Conservation (phyloP, 1,140 invertebrate species). For the Eupristina koningsbergeri region DNA sequence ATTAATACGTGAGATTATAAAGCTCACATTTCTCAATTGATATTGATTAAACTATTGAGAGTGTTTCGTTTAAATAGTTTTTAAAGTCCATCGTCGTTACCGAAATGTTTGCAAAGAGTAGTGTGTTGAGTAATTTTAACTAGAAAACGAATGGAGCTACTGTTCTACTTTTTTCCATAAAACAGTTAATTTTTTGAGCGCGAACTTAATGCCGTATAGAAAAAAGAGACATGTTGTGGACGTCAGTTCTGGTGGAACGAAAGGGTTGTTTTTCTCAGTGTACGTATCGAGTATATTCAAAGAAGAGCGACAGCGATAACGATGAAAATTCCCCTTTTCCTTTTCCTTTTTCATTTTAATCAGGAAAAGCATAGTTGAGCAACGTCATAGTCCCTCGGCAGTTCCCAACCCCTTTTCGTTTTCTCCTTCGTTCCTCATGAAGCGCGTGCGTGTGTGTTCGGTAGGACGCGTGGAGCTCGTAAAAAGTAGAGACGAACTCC, state of each 20-base stretch:
- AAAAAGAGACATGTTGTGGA: background rate
- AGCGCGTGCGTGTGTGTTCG: background rate
- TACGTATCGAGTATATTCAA: background rate
- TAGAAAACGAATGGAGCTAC: background rate
- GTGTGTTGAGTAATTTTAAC: background rate
- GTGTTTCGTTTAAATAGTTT: too few relatives aligned
- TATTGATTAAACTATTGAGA: too few relatives aligned
- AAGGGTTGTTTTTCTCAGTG: background rate
- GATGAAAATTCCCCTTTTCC: background rate
- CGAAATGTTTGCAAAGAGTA: background rate
- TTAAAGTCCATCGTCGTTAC: too few relatives aligned
- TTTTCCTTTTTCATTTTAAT: constrained; percentile 8
- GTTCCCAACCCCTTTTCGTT: background rate
- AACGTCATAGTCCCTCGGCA: background rate
- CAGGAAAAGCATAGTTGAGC: constrained; percentile 4
- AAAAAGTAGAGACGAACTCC: background rate
- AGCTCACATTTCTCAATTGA: background rate
- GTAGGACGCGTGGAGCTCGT: background rate
- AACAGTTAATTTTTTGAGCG: background rate
- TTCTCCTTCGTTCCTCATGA: background rate
- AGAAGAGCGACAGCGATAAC: background rate
- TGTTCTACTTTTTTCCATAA: background rate
- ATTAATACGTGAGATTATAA: background rate
- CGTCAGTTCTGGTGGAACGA: background rate
- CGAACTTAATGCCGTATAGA: background rate